Percentiles rank a stretch among this genome's conserved stretches.
Conservation (phyloP, 2,888 invertebrate species). For the Rhabditoides inermis region DNA sequence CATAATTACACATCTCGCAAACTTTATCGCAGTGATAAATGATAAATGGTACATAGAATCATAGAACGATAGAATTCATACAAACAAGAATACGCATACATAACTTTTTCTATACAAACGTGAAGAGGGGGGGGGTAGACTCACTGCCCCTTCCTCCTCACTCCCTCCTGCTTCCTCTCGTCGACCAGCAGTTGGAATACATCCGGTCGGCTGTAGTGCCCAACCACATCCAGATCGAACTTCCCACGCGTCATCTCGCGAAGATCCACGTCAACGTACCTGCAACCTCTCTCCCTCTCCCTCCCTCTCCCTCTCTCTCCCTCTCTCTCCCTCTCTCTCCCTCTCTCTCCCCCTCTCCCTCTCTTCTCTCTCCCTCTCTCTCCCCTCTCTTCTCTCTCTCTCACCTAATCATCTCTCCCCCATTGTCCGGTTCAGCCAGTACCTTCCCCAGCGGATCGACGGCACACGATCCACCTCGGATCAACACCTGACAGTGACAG, state of each 20-base stretch:
- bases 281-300: conserved; percentile 4
- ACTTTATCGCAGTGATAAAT: no score
- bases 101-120: no score
- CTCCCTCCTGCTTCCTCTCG: conserved; percentile 15
- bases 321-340: no score
- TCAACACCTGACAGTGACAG: conserved; percentile 20
- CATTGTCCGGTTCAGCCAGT: conserved; percentile 35
- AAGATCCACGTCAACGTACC: conserved; percentile 26
- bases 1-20: no score
- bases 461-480: conserved; percentile 45
- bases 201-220: conserved; percentile 37
- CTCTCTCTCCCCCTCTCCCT: no score
- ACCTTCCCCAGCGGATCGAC: conserved; percentile 41
- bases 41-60: no score
- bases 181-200: conserved; percentile 32
- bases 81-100: no score
- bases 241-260: conserved; percentile 25
- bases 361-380: no score
- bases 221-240: conserved; percentile 35
- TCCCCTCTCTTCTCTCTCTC: no score
- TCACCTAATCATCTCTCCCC: conserved; percentile 16
- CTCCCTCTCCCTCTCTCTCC: conserved; percentile 25
- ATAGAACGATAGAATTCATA: no score
- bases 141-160: conserved; percentile 1
- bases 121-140: no score